A percentile compares a stretch with the other conserved stretches of the same genome.
These are phyloP conservation scores for Saccostrea echinata DNA, from an alignment of 1,140 invertebrate species.

Conservation along the genomic window DNA sequence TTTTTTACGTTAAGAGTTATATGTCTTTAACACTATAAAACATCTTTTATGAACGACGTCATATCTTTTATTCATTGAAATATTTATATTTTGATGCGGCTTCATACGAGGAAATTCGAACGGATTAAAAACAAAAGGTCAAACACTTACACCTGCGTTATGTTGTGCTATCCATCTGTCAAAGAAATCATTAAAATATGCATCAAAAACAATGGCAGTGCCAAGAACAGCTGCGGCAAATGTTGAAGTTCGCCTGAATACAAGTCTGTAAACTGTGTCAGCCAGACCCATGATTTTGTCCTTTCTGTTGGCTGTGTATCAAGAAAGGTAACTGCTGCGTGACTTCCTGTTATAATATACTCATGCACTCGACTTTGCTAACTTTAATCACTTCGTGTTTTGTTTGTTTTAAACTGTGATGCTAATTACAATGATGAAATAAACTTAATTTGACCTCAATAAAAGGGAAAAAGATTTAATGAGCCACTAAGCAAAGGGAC, in stretches of 20 bases:
- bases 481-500: too few relatives aligned
- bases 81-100: too few relatives aligned
- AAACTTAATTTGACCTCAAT: too few relatives aligned
- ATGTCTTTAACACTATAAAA: too few relatives aligned
- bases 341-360: background rate
- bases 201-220: background rate
- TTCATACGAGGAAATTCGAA: background rate
- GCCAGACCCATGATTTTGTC: conserved; percentile 23
- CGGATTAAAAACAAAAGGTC: background rate
- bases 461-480: too few relatives aligned
- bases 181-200: conserved; percentile 5
- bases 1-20: too few relatives aligned
- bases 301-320: background rate
- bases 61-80: too few relatives aligned
- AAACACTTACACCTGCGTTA: conserved; percentile 18
- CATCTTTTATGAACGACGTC: too few relatives aligned
- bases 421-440: too few relatives aligned
- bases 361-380: too few relatives aligned
- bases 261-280: background rate
- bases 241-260: background rate
- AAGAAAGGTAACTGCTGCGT: background rate
- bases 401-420: too few relatives aligned
- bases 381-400: too few relatives aligned
- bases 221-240: conserved; percentile 10
- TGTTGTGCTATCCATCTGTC: conserved; percentile 12